Conservation (phyloP, 2,113 vertebrate species). For the Mus pahari region DNA sequence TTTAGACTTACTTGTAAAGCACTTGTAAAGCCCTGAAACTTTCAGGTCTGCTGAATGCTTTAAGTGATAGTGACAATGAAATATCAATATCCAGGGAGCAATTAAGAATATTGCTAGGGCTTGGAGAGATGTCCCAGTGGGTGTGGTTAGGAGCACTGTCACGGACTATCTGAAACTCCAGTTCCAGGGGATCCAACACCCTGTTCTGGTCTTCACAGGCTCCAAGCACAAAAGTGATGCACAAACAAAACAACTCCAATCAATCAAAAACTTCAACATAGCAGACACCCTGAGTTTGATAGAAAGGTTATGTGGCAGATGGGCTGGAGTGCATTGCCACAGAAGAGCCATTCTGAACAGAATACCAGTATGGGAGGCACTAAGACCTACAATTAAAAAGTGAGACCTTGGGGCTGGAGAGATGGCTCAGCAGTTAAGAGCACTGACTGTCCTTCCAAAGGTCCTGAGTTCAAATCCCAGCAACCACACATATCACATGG, state of each 20-base stretch:
- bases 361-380: background rate
- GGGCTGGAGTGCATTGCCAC: background rate
- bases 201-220: background rate
- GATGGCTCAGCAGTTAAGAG: too few relatives aligned
- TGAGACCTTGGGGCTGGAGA: background rate
- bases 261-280: background rate
- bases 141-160: background rate
- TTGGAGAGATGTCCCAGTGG: background rate
- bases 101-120: background rate
- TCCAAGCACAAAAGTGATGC: background rate
- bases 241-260: background rate
- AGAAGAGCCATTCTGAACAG: background rate
- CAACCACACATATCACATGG: too few relatives aligned
- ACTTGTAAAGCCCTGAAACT: background rate
- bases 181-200: background rate
- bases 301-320: background rate
- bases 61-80: background rate
- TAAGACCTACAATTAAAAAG: background rate
- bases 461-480: too few relatives aligned
- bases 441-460: too few relatives aligned
- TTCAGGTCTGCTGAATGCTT: background rate
- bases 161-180: background rate
- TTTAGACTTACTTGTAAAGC: background rate
- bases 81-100: conserved; percentile 20
- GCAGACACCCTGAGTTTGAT: background rate